A percentile compares a stretch with the other conserved stretches of the same genome.
Conservation (phyloP, 2,113 vertebrate species). For the Eurypyga helias region DNA sequence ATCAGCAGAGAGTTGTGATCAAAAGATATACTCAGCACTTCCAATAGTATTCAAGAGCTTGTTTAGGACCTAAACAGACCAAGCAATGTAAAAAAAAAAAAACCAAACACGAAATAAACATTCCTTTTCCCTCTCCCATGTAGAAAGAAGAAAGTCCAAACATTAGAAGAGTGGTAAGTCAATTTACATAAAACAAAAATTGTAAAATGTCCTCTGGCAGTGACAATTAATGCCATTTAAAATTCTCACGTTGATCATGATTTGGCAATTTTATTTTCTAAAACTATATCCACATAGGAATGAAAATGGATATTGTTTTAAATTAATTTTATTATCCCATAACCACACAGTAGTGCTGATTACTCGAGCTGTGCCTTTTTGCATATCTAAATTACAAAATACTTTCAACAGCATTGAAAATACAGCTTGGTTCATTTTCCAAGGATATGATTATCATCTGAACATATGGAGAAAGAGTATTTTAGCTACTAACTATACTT, state of each 20-base stretch:
- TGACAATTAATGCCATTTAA: neutral
- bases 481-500: constrained; percentile 3
- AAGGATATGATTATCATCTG: neutral
- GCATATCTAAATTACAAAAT: neutral
- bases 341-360: neutral
- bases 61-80: neutral
- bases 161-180: neutral
- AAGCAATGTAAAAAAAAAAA: neutral
- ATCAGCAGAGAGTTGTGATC: neutral
- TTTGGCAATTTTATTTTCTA: neutral
- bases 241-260: neutral
- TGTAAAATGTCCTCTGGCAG: neutral
- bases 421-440: neutral
- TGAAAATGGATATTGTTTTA: neutral
- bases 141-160: neutral
- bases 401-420: neutral
- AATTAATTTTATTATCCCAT: neutral
- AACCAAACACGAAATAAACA: too few relatives aligned
- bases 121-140: neutral
- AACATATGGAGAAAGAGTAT: neutral
- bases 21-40: neutral
- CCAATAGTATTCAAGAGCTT: neutral
- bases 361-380: neutral
- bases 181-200: neutral
- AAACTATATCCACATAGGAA: neutral